These are phyloP conservation scores for Catonia carolina DNA, from an alignment of 2,888 invertebrate genomes.

Conservation along the genomic window DNA sequence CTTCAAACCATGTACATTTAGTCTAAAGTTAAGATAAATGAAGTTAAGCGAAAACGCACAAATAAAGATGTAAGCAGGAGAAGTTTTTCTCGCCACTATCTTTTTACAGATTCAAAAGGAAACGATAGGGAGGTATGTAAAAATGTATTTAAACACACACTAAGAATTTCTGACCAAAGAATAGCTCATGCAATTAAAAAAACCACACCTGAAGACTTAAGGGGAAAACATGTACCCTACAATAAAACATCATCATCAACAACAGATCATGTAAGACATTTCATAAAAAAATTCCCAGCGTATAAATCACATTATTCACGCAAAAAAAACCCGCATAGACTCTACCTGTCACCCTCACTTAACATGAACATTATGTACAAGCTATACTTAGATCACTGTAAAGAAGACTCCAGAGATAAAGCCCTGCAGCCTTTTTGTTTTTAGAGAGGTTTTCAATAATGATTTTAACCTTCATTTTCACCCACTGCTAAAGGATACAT, in stretches of 20 bases:
- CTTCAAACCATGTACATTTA: background rate
- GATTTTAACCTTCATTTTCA: conserved; percentile 12
- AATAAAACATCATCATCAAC: conserved; percentile 1
- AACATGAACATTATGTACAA: conserved; percentile 9
- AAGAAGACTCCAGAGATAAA: background rate
- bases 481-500: conserved; percentile 1
- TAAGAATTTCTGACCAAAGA: conserved; percentile 4
- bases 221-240: background rate
- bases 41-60: conserved; percentile 1
- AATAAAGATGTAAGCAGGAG: background rate
- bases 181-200: background rate
- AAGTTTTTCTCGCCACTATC: background rate
- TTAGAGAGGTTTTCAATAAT: conserved; percentile 1
- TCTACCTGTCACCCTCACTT: conserved; percentile 5
- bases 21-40: background rate
- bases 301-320: conserved; percentile 1
- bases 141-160: too few species aligned
- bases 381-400: conserved; percentile 3
- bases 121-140: conserved; percentile 3
- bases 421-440: background rate
- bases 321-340: background rate
- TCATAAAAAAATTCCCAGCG: background rate
- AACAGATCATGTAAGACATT: background rate
- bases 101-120: background rate
- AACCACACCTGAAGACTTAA: background rate